Evolutionary conservation across 2,113 vertebrate genomes (phyloP).

Genomic region (Raphicerus campestris): DNA sequence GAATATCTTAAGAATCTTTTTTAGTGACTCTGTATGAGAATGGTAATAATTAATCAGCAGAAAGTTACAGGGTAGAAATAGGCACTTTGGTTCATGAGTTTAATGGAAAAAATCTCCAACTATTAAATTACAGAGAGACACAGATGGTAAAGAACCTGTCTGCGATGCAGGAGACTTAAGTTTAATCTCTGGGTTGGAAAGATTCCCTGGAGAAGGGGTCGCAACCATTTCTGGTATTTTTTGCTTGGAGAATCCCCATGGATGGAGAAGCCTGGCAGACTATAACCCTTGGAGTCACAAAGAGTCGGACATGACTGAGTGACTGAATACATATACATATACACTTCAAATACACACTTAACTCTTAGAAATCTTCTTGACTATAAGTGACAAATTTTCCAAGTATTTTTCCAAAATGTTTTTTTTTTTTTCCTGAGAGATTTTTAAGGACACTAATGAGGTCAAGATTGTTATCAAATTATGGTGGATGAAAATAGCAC

Average conservation of each 20-base stretch:
- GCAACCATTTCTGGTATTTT: not conserved
- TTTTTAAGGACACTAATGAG: not conserved
- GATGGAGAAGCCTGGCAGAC: not conserved
- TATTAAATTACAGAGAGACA: not conserved
- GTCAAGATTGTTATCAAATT: not conserved
- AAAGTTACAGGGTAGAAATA: not conserved
- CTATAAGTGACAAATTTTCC: not conserved
- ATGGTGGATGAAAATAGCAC: not conserved
- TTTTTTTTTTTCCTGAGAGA: not conserved
- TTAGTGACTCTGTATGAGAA: not conserved
- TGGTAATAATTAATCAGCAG: not conserved
- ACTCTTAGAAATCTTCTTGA: not conserved
- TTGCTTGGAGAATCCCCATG: not conserved
- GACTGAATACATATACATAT: not conserved
- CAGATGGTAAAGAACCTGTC: not conserved
- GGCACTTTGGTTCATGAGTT: not conserved
- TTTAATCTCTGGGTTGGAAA: not conserved
- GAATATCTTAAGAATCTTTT: not conserved
- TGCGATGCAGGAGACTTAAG: not conserved
- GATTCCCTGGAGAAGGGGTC: not conserved
- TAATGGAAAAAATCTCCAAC: not conserved
- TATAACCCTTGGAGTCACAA: not conserved
- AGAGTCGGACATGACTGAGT: fast-evolving
- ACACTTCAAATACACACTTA: not conserved
- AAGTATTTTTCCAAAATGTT: not conserved